Evolutionary conservation across 2,113 vertebrate genomes (phyloP), one percentile per base, ranked within the genome.

Genomic region (Ardeotis arabs): DNA sequence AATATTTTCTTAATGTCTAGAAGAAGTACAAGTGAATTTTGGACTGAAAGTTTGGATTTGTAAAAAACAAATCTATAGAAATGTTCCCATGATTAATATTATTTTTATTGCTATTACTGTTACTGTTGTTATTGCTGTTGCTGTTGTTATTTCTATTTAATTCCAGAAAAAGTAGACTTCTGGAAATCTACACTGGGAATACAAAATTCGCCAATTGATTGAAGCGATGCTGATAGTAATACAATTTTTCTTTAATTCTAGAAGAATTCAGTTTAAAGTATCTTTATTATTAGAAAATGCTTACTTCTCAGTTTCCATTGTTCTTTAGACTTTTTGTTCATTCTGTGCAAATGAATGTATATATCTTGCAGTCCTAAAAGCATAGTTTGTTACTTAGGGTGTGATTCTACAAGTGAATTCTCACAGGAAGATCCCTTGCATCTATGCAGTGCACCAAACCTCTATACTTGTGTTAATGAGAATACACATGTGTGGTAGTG

Each of bases 171-270:
- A 35, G 4, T 27, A 62, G 19, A 55, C 63, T 63, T 83, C 14
- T 60, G 50, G 53, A 93, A 83, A 72, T 19, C 11, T 53, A 58
- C 14, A 20, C 27, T 39, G 18, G 17, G 24, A 39, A 63, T 67
- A 49, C 18, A 67, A 59, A 83, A 93, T n/a, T 5, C 7, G 56
- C 6, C 9, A 62, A 18, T 0, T 52, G 13, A n/a, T 44, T 53
- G 9, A 14, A 53, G 27, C 3, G 0, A 41, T 55, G 4, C 5
- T 66, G 8, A 24, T 3, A 24, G 3, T 29, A 73, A n/a, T 15
- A 18, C 2, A 25, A 27, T 35, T 63, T 75, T 82, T 66, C 5
- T 74, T 74, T 35, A n/a, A 44, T 84, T 69, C 16, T 64, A 31
- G 22, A 69, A 37, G 10, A 33, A 19, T 3, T 33, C 22, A 69